Percentiles rank a stretch among this genome's conserved stretches.
Conservation (phyloP, 2,888 invertebrate genomes). For the Drosophila maculinotata region DNA sequence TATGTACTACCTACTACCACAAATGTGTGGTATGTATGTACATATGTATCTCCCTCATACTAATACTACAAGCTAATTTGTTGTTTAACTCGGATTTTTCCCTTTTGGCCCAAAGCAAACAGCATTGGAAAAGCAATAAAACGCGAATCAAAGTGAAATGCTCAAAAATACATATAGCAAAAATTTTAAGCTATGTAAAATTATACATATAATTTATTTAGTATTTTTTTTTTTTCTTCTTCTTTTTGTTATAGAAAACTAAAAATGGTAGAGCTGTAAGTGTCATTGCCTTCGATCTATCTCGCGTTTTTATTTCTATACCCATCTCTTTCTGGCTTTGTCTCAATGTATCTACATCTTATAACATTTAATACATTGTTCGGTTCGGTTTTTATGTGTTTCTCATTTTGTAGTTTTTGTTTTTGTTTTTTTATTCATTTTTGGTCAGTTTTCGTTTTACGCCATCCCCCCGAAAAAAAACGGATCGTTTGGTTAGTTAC, state of each 20-base stretch:
- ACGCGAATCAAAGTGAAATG: constrained; percentile 38
- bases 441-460: constrained; percentile 66
- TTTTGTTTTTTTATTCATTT: constrained; percentile 20
- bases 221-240: neutral
- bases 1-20: constrained; percentile 28
- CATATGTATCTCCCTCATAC: constrained; percentile 1
- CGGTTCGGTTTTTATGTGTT: constrained; percentile 54
- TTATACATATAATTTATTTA: constrained; percentile 8
- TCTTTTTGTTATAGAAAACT: neutral
- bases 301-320: neutral
- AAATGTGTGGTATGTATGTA: constrained; percentile 20
- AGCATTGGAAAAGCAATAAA: constrained; percentile 41
- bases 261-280: constrained; percentile 40
- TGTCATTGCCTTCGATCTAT: constrained; percentile 50
- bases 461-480: constrained; percentile 8
- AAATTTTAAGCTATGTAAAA: constrained; percentile 2
- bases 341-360: constrained; percentile 45
- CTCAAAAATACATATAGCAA: constrained; percentile 2
- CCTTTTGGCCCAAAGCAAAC: constrained; percentile 7
- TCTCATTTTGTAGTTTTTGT: constrained; percentile 60
- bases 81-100: constrained; percentile 27
- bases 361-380: constrained; percentile 61
- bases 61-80: constrained; percentile 29
- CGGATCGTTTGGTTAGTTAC: constrained; percentile 12
- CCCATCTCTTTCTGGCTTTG: constrained; percentile 6